Evolutionary conservation across 2,797 vertebrate species (phyloP).

Genomic region (Karalla daura): DNA sequence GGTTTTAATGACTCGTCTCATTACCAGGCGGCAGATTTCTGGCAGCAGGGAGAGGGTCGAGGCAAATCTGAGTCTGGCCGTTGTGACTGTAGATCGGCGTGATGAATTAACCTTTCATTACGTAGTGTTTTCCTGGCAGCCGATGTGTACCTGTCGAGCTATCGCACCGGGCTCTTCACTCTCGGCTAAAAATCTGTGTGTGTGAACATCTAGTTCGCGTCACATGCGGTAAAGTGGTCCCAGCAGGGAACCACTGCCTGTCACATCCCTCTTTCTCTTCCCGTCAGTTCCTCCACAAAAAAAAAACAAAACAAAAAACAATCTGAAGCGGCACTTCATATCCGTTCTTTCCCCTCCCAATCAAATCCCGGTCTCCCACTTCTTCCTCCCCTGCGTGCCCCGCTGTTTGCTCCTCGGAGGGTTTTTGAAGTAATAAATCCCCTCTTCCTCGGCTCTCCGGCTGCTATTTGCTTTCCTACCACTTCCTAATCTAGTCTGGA

Average conservation of each 20-base stretch:
- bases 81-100: constrained; percentile 4
- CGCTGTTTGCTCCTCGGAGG: not conserved
- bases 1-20: constrained; percentile 11
- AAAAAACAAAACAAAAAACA: not conserved
- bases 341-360: not conserved
- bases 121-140: not conserved
- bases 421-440: constrained; percentile 3
- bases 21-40: constrained; percentile 12
- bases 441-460: not conserved
- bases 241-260: not conserved
- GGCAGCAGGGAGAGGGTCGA: constrained; percentile 18
- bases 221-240: too few relatives aligned
- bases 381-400: not conserved
- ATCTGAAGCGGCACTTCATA: not conserved
- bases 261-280: not conserved
- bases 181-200: too few relatives aligned
- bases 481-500: constrained; percentile 12
- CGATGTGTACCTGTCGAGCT: not conserved
- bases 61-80: constrained; percentile 26
- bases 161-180: too few relatives aligned
- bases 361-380: rapidly evolving
- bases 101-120: not conserved
- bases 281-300: not conserved
- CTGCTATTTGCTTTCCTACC: constrained; percentile 5
- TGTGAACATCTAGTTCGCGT: too few relatives aligned